Evolutionary conservation across 1,140 invertebrate species (phyloP).

Genomic region (Musca domestica): DNA sequence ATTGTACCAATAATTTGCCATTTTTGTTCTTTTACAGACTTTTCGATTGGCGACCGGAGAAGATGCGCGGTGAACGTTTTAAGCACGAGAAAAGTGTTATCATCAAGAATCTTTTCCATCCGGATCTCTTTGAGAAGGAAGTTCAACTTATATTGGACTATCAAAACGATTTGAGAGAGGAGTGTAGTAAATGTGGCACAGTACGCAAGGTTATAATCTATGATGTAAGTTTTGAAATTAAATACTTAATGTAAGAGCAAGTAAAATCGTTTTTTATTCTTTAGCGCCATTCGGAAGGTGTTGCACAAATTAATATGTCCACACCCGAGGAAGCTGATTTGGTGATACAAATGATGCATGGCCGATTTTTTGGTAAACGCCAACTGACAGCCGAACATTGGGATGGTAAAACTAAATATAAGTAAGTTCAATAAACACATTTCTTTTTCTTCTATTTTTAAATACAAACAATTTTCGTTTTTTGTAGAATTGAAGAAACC

Average conservation of each 20-base stretch:
- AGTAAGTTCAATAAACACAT: slow-evolving; percentile 54
- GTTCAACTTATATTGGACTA: slow-evolving; percentile 87
- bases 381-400: slow-evolving; percentile 83
- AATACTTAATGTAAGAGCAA: not conserved
- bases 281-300: slow-evolving; percentile 88
- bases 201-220: slow-evolving; percentile 91
- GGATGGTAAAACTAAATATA: slow-evolving; percentile 96
- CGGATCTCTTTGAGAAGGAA: slow-evolving; percentile 85
- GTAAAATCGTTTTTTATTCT: slow-evolving; percentile 36
- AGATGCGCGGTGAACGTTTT: slow-evolving; percentile 74
- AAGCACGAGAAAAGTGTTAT: slow-evolving; percentile 91
- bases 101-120: slow-evolving; percentile 91
- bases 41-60: slow-evolving; percentile 96
- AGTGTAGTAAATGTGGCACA: slow-evolving; percentile 88
- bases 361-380: slow-evolving; percentile 86
- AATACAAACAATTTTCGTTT: not conserved
- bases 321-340: slow-evolving; percentile 87
- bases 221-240: slow-evolving; percentile 72
- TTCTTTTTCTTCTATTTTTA: not conserved
- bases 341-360: slow-evolving; percentile 84
- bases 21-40: slow-evolving; percentile 58
- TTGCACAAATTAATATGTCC: slow-evolving; percentile 89
- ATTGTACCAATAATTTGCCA: not conserved
- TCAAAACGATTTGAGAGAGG: slow-evolving; percentile 84
- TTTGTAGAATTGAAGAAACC: slow-evolving; percentile 76